These are phyloP conservation scores for Willisornis vidua DNA, from an alignment of 2,113 vertebrate genomes.

Conservation along the genomic window DNA sequence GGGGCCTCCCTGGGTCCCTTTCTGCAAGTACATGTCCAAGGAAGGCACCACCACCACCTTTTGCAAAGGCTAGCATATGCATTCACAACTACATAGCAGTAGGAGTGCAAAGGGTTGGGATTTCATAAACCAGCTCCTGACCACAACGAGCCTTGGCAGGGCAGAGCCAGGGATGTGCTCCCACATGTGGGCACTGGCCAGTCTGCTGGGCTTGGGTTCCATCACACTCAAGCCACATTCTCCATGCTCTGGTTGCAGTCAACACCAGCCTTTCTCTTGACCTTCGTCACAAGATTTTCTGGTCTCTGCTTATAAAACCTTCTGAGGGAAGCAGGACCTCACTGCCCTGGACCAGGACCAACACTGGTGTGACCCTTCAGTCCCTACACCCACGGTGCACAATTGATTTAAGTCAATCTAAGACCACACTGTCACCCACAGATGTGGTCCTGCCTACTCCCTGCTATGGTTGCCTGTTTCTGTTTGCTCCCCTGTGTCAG, in stretches of 20 bases:
- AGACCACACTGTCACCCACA: background rate
- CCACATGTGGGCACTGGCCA: background rate
- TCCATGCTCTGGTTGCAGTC: background rate
- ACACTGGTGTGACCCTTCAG: background rate
- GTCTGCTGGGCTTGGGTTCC: background rate
- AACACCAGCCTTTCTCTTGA: background rate
- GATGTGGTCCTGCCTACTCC: background rate
- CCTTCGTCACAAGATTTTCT: background rate
- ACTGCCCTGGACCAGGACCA: background rate
- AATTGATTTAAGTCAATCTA: background rate
- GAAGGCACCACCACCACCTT: background rate
- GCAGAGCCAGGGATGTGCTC: background rate
- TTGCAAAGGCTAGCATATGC: fast-evolving
- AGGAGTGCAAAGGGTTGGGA: background rate
- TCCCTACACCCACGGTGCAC: background rate
- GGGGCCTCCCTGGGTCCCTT: background rate
- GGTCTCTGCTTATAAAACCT: background rate
- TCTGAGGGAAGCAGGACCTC: background rate
- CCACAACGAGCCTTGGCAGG: background rate
- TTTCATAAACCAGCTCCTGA: background rate
- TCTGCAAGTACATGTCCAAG: background rate
- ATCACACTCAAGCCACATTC: background rate
- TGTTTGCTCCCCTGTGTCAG: background rate
- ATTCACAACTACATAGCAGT: background rate
- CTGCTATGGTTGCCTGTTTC: background rate